Base-by-base conservation (phyloP, 2,797 vertebrate species). In the Intellagama lesueurii region DNA sequence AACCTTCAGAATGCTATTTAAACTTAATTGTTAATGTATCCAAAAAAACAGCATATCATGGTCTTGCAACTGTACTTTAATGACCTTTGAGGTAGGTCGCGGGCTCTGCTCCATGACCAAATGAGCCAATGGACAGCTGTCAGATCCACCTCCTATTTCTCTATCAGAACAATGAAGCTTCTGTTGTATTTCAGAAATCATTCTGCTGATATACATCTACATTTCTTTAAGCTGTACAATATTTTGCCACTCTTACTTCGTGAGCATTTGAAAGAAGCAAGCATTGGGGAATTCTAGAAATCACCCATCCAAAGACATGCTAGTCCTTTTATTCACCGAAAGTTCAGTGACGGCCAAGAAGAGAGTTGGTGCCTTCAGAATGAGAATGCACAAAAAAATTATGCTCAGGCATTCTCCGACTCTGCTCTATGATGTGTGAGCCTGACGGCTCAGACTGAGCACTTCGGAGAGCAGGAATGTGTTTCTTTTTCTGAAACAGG, bases 71-170 rank as follows among this genome's bases (percentile, higher is more conserved):
- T 81, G 32, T 5, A 44, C 22, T 30, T 19, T 11, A 28, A 44
- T 82, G 60, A 64, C 32, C 16, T 40, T 3, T 68, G 24, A 28
- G 24, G 40, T 82, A 68, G 60, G 11, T 24, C 16, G 19, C 19
- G 5, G 19, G 60, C 60, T 64, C 16, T 64, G 16, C 60, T 64
- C 60, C 60, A 64, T 64, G 19, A 64, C 60, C 60, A 64, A 17
- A 64, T 14, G 16, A 64, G 5, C 60, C 60, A 64, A 64, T 64
- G 60, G 60, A 64, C 12, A 87, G 85, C 60, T 76, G 40, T 82
- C 19, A n/a, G 8, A 47, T 56, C 3, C 5, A 44, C 0, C 0
- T 40, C 40, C 73, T 44, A n/a, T n/a, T 40, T 76, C 8, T 52
- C 17, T 49, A 12, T 84, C 70, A 72, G 68, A 83, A 83, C 16